These are phyloP conservation scores for Aegotheles bennettii DNA, from an alignment of 2,113 vertebrate genomes.

Conservation along the genomic window DNA sequence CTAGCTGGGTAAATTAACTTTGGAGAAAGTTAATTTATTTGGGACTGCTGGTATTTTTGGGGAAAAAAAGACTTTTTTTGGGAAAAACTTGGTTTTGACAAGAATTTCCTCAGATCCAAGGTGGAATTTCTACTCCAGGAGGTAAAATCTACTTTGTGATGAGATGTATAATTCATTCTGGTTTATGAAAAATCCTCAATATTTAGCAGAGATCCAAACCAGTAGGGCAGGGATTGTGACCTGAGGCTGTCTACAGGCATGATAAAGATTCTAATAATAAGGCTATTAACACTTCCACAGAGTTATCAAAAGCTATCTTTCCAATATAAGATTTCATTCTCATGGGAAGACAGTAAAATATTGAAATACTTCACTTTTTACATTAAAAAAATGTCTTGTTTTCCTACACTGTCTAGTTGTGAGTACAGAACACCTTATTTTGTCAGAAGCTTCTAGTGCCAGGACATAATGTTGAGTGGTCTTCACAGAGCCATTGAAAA, in stretches of 20 bases:
- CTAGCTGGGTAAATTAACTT: not conserved
- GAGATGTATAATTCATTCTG: not conserved
- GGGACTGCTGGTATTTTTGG: not conserved
- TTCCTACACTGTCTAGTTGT: not conserved
- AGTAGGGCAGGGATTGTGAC: not conserved
- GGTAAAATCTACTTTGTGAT: fast-evolving
- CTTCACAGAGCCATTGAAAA: not conserved
- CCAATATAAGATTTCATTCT: not conserved
- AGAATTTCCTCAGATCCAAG: not conserved
- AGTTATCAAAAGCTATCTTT: not conserved
- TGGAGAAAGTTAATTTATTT: not conserved
- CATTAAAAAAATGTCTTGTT: not conserved
- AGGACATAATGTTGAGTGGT: not conserved
- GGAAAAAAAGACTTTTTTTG: not conserved
- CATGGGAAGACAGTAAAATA: not conserved
- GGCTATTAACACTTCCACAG: not conserved
- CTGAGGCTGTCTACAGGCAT: not conserved
- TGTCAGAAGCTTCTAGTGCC: not conserved
- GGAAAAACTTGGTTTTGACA: not conserved
- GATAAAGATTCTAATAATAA: not conserved
- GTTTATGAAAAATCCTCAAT: not conserved
- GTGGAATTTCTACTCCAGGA: not conserved
- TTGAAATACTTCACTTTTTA: not conserved
- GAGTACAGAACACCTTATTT: not conserved
- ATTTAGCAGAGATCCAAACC: not conserved